These are phyloP conservation scores for Calosoma granatense DNA, from an alignment of 1,140 invertebrate species.

Conservation along the genomic window DNA sequence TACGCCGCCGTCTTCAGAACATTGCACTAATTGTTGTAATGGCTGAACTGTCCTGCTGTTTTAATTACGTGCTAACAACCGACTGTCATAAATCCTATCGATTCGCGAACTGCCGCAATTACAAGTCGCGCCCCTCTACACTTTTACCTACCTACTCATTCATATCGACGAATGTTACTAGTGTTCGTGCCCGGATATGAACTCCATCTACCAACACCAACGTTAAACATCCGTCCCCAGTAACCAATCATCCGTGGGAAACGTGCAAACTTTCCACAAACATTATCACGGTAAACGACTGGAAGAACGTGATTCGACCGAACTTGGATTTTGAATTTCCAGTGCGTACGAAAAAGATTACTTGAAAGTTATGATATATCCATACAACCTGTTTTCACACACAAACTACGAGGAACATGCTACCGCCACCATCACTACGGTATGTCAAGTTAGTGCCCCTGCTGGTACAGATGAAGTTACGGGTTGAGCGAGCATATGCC, in stretches of 20 bases:
- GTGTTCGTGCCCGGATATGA: too few relatives aligned
- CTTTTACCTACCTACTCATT: too few relatives aligned
- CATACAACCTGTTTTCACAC: background rate
- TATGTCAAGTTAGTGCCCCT: too few relatives aligned
- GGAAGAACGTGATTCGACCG: background rate
- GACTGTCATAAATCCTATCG: slow-evolving; percentile 1
- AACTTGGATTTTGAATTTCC: background rate
- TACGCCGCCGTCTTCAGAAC: background rate
- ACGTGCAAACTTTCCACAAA: slow-evolving; percentile 2
- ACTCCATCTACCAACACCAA: background rate
- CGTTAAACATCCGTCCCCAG: background rate
- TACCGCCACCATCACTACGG: too few relatives aligned
- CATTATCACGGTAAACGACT: slow-evolving; percentile 3
- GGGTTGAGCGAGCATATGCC: too few relatives aligned
- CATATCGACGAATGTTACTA: too few relatives aligned
- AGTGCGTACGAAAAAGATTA: slow-evolving; percentile 4
- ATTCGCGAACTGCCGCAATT: background rate
- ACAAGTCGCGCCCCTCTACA: background rate
- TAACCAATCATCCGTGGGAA: slow-evolving; percentile 1
- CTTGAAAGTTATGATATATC: slow-evolving; percentile 2
- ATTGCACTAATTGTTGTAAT: slow-evolving; percentile 9
- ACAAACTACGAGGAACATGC: too few relatives aligned
- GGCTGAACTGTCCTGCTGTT: slow-evolving; percentile 7
- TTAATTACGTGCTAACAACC: slow-evolving; percentile 6
- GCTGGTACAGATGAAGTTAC: too few relatives aligned